Evolutionary conservation across 2,113 vertebrate genomes (phyloP), one percentile per base, ranked within the genome.

Genomic region (Hydrochoerus hydrochaeris): DNA sequence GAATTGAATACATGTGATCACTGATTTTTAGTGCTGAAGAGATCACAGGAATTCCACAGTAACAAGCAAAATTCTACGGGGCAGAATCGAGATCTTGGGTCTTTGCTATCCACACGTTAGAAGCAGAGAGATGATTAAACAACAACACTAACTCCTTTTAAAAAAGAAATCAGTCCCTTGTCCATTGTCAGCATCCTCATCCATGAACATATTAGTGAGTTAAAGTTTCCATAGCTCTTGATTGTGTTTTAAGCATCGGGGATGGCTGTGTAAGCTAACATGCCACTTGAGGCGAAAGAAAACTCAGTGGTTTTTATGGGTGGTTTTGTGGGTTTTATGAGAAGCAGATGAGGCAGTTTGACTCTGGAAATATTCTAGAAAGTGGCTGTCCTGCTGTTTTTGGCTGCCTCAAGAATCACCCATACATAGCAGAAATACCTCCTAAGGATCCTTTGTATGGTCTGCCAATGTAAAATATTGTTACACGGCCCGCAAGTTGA

Each of bases 251-350:
- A 96, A 92, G 67, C 75, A 62, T 88, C 60, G 89, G 75, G 46
- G 57, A 86, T 90, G 54, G 13, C 82, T 86, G 19, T 58, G 44
- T 91, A 84, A 92, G 75, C 38, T 88, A 91, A 88, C 78, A 71
- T 89, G n/a, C 65, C 90, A 88, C 71, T 90, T 83, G 78, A 96
- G 67, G 57, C 41, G 30, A 96, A 92, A 97, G 85, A 67, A 95
- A 88, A 58, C 73, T 6, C 44, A 28, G 26, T 46, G 73, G 26
- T 46, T 77, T 77, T 77, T 13, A 16, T 20, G 82, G 28, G 57
- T 90, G 85, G n/a, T 93, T 93, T 88, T 95, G 90, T 95, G 73
- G 38, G 1, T 78, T 97, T 96, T 91, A 81, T 85, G 86, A 95
- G 88, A 92, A 97, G 73, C 46, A 92, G 41, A 73, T 85, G 67